A percentile compares a stretch with the other conserved stretches of the same genome.
phyloP scores from a whole-genome alignment of 2,888 invertebrate genomes.

The Agrochola lota region DNA sequence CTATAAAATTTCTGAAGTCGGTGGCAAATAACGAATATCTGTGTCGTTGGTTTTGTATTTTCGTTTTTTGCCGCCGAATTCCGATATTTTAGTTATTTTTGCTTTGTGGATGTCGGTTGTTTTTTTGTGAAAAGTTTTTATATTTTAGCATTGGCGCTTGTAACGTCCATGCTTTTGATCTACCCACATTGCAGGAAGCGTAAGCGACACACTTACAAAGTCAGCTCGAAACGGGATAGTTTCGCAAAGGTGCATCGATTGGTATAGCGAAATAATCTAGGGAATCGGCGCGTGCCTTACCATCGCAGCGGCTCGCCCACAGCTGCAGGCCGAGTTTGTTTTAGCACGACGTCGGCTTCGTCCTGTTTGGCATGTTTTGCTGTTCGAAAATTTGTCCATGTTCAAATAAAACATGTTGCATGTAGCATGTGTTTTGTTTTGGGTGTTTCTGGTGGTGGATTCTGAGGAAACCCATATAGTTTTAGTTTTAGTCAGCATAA shows the following conservation, averaged over 20 bases:
- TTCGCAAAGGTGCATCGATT: conserved; percentile 66
- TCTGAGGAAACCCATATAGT: not conserved
- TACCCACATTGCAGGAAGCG: conserved; percentile 23
- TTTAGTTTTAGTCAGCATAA: too few relatives aligned
- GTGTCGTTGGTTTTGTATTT: too few relatives aligned
- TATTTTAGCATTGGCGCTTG: not conserved
- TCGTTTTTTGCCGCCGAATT: too few relatives aligned
- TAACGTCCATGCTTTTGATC: not conserved
- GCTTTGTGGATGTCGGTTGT: too few relatives aligned
- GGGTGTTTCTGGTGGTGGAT: not conserved
- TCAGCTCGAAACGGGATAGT: conserved; percentile 51
- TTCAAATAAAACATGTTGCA: not conserved
- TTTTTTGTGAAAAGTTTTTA: too few relatives aligned
- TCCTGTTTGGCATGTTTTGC: conserved; percentile 41
- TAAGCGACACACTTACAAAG: conserved; percentile 50
- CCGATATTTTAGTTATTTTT: too few relatives aligned
- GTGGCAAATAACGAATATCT: too few relatives aligned
- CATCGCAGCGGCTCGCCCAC: conserved; percentile 78
- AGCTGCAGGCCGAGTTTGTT: conserved; percentile 84
- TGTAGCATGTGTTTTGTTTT: not conserved
- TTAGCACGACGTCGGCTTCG: conserved; percentile 74
- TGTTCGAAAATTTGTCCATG: not conserved
- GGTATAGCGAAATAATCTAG: conserved; percentile 70
- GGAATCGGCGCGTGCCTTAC: conserved; percentile 83
- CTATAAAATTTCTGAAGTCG: too few relatives aligned